Evolutionary conservation across 1,140 invertebrate genomes (phyloP).

Genomic region (Odontomachus brunneus): DNA sequence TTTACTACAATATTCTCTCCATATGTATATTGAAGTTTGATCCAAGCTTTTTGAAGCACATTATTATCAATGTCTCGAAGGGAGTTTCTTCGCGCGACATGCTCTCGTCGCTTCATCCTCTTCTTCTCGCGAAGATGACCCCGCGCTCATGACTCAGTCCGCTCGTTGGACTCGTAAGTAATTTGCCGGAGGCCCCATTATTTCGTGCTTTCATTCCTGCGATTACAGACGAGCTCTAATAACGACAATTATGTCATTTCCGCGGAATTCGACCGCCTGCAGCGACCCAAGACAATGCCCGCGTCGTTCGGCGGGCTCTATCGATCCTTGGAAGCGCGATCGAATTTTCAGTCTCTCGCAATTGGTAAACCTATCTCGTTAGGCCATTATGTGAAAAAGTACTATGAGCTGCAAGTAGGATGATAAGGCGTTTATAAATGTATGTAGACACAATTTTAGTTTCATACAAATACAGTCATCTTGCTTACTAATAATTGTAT

Average conservation of each 20-base stretch:
- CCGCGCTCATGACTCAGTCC: slow-evolving; percentile 58
- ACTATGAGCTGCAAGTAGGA: neutral
- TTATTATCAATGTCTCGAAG: neutral
- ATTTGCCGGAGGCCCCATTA: slow-evolving; percentile 80
- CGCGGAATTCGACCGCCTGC: slow-evolving; percentile 79
- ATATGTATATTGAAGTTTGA: slow-evolving; percentile 7
- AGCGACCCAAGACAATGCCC: slow-evolving; percentile 75
- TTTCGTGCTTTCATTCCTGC: slow-evolving; percentile 74
- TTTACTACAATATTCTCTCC: too few relatives aligned
- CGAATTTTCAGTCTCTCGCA: slow-evolving; percentile 2
- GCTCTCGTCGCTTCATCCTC: neutral
- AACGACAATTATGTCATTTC: slow-evolving; percentile 84
- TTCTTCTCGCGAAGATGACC: slow-evolving; percentile 53
- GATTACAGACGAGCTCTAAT: slow-evolving; percentile 83
- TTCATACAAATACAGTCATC: neutral
- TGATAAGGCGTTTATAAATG: neutral
- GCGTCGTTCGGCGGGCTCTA: slow-evolving; percentile 56
- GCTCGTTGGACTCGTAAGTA: slow-evolving; percentile 76
- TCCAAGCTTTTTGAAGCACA: neutral
- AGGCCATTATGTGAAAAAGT: neutral
- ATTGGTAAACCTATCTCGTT: neutral
- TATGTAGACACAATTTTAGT: neutral
- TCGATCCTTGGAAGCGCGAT: slow-evolving; percentile 1
- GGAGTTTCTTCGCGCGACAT: neutral
- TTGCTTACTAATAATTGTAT: neutral